phyloP scores from a whole-genome alignment of 2,888 invertebrate genomes.

The Colostygia pectinataria region DNA sequence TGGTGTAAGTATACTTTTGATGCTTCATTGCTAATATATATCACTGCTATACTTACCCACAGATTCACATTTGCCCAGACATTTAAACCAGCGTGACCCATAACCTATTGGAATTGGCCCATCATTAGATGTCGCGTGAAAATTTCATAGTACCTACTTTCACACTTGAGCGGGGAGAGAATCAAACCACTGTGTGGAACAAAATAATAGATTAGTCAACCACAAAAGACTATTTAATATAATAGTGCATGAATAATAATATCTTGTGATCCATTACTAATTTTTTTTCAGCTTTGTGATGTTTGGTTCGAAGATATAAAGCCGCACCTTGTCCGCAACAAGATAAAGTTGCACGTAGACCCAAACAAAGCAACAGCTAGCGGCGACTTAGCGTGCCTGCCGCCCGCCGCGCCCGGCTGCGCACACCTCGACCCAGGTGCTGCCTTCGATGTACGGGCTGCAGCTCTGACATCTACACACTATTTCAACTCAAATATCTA shows the following conservation, averaged over 20 bases:
- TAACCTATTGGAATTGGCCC: too few relatives aligned
- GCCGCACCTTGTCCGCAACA: conserved; percentile 68
- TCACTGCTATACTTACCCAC: too few relatives aligned
- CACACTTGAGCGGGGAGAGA: too few relatives aligned
- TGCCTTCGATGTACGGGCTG: conserved; percentile 70
- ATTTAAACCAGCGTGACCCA: neutral
- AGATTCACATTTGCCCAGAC: too few relatives aligned
- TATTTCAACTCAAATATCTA: neutral
- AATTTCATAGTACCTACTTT: too few relatives aligned
- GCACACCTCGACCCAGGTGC: conserved; percentile 75
- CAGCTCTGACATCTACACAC: conserved; percentile 38
- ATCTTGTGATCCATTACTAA: neutral
- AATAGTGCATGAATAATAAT: too few relatives aligned
- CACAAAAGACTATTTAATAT: too few relatives aligned
- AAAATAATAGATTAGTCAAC: too few relatives aligned
- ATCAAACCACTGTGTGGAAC: too few relatives aligned
- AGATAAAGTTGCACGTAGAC: conserved; percentile 70
- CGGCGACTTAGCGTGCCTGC: conserved; percentile 45
- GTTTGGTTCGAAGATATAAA: conserved; percentile 78
- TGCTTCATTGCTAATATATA: too few relatives aligned
- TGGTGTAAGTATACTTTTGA: conserved; percentile 60
- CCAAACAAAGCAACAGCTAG: conserved; percentile 36
- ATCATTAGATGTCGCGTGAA: too few relatives aligned
- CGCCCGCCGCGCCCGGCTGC: conserved; percentile 46
- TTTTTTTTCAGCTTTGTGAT: conserved; percentile 65